Base-by-base conservation (phyloP, 1,140 invertebrate species). In the Drosophila pachea region DNA sequence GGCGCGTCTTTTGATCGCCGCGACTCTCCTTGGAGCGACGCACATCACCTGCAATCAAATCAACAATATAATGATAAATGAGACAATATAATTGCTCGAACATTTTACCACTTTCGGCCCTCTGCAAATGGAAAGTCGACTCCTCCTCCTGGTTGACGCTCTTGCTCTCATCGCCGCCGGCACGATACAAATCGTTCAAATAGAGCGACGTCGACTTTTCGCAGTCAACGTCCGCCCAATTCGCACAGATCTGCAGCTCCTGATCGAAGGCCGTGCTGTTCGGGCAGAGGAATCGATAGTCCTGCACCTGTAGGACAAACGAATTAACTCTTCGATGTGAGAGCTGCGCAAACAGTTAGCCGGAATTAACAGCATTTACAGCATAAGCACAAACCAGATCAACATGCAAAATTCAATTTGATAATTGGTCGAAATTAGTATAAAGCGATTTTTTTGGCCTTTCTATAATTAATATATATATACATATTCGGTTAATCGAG, bases 181-280 rank as follows among this genome's bases (percentile, higher is more conserved):
- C 12, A 2, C 94, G 92, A 90, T 95, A 96, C 59, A 96, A 91
- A 91, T 96, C 95, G 48, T 84, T 81, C 73, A 95, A 95, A 89
- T 94, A 95, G 77, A 94, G 95, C 47, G 95, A 90, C 9, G 94
- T 94, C 4, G 95, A 92, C 14, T 94, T 93, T 72, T 94, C 93
- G 86, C 96, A 97, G 78, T 96, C 95, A 0, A 97, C 94, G 81
- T 97, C 95, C 65, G 94, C 94, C 95, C 95, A 97, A 84, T 96
- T 95, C 48, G 95, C 95, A 88, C 96, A 97, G 22, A 96, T 97
- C 89, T 97, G 95, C 58, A 95, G 95, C 86, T 97, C 96, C 88
- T 97, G 96, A 87, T 97, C 96, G 90, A 98, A 97, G 62, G 96
- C 93, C 0, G 96, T 98, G 68, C 96, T 95, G 78, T 97, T 97